Base-by-base conservation (phyloP, 1,140 invertebrate species). In the Pachyrhynchus sulphureomaculatus region DNA sequence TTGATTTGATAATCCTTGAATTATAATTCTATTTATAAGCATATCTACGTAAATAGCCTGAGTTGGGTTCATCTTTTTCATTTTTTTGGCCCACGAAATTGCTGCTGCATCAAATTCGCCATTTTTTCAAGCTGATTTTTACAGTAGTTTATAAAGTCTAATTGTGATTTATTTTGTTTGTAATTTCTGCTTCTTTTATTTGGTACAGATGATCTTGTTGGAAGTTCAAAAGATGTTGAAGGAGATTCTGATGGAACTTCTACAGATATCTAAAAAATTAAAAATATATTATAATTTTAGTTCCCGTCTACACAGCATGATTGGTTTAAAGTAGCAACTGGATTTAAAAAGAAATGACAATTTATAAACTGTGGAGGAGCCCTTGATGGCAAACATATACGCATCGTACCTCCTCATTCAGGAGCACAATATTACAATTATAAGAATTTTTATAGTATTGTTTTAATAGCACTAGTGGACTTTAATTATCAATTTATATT, bases 11-110 rank as follows among this genome's bases (percentile, higher is more conserved):
- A n/a, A n/a, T n/a, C n/a, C n/a, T n/a, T n/a, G 15, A 41, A 10
- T 55, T 17, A 55, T n/a, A 44, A 55, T 55, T 44, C 12, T 45
- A 44, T 57, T 57, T 21, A 57, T 34, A 13, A 33, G 42, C 13
- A 47, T 34, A 9, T 59, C 56, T 23, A 45, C 56, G 24, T 39
- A 59, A 37, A 49, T 49, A 26, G 56, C 56, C 34, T 59, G 56
- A 4, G 34, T 59, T 39, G 56, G 34, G 34, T 49, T 41, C 45
- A 59, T 59, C 36, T 34, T 59, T 49, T 59, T 59, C 12, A 59
- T 21, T 48, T 59, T 59, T 58, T 59, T 59, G 23, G 53, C 23
- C 53, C 53, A 56, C 12, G 53, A 42, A 26, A 56, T 56, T 44
- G 13, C 53, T 8, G 18, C 53, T 21, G 53, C 53, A 44, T 56